Evolutionary conservation across 1,140 invertebrate species (phyloP).

Genomic region (Drosophila orena): DNA sequence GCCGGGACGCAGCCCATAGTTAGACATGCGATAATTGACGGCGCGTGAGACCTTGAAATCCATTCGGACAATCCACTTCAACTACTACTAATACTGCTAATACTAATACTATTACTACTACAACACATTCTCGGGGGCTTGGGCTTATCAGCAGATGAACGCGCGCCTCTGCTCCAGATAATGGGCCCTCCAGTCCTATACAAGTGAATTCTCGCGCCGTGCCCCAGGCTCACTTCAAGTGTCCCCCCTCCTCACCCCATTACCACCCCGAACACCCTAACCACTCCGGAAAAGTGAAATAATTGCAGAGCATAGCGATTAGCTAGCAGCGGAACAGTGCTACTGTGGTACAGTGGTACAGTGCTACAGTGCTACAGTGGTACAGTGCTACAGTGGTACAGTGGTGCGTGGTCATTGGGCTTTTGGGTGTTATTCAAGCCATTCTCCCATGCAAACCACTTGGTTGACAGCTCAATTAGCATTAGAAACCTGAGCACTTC

Average conservation of each 20-base stretch:
- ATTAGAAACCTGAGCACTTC: not conserved
- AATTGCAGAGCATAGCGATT: not conserved
- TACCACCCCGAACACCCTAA: not conserved
- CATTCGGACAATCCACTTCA: conserved; percentile 1
- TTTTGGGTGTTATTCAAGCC: conserved; percentile 7
- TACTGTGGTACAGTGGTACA: no score
- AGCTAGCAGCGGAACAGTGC: not conserved
- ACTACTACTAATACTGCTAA: no score
- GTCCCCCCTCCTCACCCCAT: not conserved
- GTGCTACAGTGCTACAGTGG: no score
- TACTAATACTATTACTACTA: no score
- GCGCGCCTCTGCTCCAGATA: conserved; percentile 31
- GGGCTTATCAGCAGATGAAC: conserved; percentile 35
- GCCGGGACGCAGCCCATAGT: conserved; percentile 5
- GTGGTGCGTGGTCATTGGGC: not conserved
- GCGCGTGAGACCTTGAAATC: conserved; percentile 57
- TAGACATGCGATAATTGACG: conserved; percentile 41
- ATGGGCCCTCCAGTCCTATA: conserved; percentile 7
- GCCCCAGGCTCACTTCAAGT: not conserved
- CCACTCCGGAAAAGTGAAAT: no score
- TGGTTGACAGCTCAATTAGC: conserved; percentile 39
- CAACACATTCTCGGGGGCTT: not conserved
- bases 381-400: not conserved
- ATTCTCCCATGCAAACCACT: conserved; percentile 1
- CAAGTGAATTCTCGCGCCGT: not conserved